phyloP scores from a whole-genome alignment of 2,113 vertebrate genomes.

The Bothrops jararaca region DNA sequence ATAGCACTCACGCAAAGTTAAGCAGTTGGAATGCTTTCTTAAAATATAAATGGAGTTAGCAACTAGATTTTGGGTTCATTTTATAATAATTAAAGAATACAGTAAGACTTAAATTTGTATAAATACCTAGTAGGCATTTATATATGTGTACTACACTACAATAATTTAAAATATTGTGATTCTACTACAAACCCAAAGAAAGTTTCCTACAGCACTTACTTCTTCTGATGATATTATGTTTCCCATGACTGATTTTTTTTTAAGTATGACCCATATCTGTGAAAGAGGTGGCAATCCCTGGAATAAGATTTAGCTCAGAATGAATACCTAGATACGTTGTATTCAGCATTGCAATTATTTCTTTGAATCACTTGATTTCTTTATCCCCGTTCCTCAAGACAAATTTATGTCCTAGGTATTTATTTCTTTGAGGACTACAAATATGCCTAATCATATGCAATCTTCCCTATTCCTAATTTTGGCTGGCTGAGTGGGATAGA shows the following conservation, averaged over 20 bases:
- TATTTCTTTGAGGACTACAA: neutral
- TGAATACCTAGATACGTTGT: neutral
- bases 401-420: neutral
- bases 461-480: neutral
- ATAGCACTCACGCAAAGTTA: neutral
- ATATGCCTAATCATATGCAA: neutral
- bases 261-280: neutral
- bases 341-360: neutral
- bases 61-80: neutral
- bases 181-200: neutral
- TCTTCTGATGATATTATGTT: neutral
- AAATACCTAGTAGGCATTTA: neutral
- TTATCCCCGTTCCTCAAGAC: neutral
- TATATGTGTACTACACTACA: neutral
- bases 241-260: neutral
- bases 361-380: neutral
- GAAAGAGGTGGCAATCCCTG: neutral
- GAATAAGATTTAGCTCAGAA: fast-evolving
- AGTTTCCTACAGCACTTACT: neutral
- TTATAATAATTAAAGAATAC: neutral
- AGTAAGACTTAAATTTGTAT: neutral
- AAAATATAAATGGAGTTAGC: neutral
- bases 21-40: neutral
- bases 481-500: neutral
- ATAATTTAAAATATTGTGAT: neutral